Percentiles rank a stretch among this genome's conserved stretches.
phyloP scores from a whole-genome alignment of 1,140 invertebrate species.

The Drosophila rhopaloa region DNA sequence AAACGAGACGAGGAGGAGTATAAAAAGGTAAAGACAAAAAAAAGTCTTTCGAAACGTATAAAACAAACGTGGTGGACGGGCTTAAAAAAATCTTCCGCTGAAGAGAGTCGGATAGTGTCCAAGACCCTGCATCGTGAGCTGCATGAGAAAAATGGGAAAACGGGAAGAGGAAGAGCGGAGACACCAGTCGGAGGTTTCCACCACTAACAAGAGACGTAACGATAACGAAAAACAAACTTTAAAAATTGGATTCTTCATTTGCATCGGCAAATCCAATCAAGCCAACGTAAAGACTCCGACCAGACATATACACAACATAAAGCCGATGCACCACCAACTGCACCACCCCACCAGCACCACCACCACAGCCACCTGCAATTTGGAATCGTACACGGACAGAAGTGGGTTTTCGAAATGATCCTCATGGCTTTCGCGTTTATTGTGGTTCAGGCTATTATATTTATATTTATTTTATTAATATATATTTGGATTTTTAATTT shows the following conservation, averaged over 20 bases:
- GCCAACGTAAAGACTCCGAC: slow-evolving; percentile 80
- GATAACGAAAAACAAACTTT: slow-evolving; percentile 84
- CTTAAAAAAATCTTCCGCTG: slow-evolving; percentile 26
- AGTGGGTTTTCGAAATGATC: too few relatives aligned
- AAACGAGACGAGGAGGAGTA: neutral
- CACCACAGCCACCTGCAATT: slow-evolving; percentile 34
- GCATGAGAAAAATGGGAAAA: slow-evolving; percentile 24
- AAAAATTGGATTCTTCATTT: slow-evolving; percentile 84
- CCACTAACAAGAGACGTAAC: slow-evolving; percentile 80
- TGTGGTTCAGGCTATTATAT: too few relatives aligned
- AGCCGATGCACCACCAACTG: slow-evolving; percentile 50
- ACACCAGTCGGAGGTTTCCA: slow-evolving; percentile 22
- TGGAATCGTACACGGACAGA: neutral
- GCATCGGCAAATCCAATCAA: slow-evolving; percentile 84
- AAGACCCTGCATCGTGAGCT: slow-evolving; percentile 37
- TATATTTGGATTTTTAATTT: too few relatives aligned
- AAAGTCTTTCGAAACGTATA: slow-evolving; percentile 29
- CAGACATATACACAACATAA: slow-evolving; percentile 80
- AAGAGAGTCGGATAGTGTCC: slow-evolving; percentile 24
- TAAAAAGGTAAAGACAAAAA: slow-evolving; percentile 1
- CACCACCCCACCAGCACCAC: slow-evolving; percentile 17
- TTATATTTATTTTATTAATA: too few relatives aligned
- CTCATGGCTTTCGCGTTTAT: too few relatives aligned
- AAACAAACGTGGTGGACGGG: slow-evolving; percentile 37
- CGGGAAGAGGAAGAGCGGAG: neutral